Conservation (phyloP, 2,888 invertebrate genomes). For the Amiota communis region DNA sequence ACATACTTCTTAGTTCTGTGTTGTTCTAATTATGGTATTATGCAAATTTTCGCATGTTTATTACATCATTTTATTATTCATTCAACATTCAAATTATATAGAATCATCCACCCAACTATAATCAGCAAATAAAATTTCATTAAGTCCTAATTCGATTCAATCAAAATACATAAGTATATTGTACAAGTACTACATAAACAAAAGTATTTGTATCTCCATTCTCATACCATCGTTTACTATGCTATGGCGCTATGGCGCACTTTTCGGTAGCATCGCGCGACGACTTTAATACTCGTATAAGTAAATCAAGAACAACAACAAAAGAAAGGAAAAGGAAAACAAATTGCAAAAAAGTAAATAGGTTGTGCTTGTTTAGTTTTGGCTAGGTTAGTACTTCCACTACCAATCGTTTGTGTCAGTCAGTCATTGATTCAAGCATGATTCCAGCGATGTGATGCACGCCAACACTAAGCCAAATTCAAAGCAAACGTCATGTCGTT, state of each 20-base stretch:
- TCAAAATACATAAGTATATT: conserved; percentile 63
- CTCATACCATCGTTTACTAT: neutral
- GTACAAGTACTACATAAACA: conserved; percentile 48
- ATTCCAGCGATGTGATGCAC: neutral
- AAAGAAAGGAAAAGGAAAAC: conserved; percentile 23
- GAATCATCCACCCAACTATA: conserved; percentile 54
- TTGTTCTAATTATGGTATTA: too few relatives aligned
- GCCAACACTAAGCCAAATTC: conserved; percentile 4
- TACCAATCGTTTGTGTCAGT: neutral
- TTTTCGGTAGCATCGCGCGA: conserved; percentile 33
- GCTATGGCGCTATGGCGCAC: neutral
- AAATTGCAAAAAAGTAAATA: neutral
- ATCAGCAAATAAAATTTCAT: conserved; percentile 60
- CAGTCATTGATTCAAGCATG: neutral
- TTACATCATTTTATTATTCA: too few relatives aligned
- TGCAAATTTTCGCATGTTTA: too few relatives aligned
- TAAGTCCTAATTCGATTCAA: conserved; percentile 66
- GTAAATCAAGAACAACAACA: conserved; percentile 37
- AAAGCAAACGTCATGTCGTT: conserved; percentile 8
- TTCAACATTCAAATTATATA: conserved; percentile 19
- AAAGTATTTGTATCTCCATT: conserved; percentile 7
- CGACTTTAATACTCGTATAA: conserved; percentile 30
- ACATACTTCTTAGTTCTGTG: too few relatives aligned
- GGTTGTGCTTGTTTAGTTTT: conserved; percentile 2
- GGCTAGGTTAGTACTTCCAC: neutral